phyloP scores from a whole-genome alignment of 2,797 vertebrate genomes.

The Denticeps clupeoides region DNA sequence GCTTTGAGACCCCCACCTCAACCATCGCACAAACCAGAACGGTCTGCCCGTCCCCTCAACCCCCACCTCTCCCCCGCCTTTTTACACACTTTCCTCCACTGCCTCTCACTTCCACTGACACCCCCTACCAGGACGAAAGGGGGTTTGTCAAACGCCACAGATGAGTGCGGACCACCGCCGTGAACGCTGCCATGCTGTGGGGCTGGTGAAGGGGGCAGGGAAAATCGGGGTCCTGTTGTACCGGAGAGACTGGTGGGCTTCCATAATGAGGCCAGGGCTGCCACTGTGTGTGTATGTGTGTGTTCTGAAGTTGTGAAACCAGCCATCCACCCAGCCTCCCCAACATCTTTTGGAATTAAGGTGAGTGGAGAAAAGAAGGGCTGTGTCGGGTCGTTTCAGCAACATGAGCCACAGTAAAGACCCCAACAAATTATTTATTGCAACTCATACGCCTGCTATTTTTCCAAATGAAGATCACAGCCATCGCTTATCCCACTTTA shows the following conservation, averaged over 20 bases:
- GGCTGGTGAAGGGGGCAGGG: not conserved
- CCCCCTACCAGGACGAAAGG: conserved; percentile 22
- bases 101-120: conserved; percentile 17
- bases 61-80: not conserved
- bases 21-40: not conserved
- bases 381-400: too few species aligned
- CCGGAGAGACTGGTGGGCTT: not conserved
- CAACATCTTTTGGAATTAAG: too few species aligned
- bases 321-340: too few species aligned
- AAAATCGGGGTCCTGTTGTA: not conserved
- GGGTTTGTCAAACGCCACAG: conserved; percentile 24
- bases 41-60: too few species aligned
- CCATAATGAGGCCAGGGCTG: conserved; percentile 3
- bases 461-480: too few species aligned
- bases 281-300: conserved; percentile 6
- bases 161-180: conserved; percentile 34
- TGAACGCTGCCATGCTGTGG: conserved; percentile 22
- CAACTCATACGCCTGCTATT: too few species aligned
- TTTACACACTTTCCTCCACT: not conserved
- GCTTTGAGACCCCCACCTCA: conserved; percentile 1
- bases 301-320: too few species aligned
- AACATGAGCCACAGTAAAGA: too few species aligned
- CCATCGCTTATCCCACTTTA: too few species aligned
- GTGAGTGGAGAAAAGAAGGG: too few species aligned
- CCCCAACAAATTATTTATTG: too few species aligned